Percentiles rank a stretch among this genome's conserved stretches.
Conservation (phyloP, 2,797 vertebrate genomes). For the Acanthurus tractus region DNA sequence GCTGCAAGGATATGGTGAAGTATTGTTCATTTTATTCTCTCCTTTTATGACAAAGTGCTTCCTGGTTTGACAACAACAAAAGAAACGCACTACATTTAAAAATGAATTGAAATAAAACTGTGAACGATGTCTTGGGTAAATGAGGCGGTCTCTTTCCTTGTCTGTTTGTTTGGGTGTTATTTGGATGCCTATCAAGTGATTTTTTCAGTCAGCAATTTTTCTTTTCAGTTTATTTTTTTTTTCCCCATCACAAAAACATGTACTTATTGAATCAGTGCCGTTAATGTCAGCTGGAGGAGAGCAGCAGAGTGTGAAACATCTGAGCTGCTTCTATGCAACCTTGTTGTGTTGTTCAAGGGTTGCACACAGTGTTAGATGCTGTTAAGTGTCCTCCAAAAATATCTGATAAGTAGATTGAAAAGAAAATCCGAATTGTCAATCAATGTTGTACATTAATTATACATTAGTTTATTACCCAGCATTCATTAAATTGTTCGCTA, state of each 20-base stretch:
- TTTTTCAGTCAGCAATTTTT: slow-evolving; percentile 12
- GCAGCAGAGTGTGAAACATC: slow-evolving; percentile 28
- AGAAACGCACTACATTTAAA: slow-evolving; percentile 72
- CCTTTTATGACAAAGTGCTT: slow-evolving; percentile 86
- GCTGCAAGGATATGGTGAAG: slow-evolving; percentile 87
- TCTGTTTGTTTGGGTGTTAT: slow-evolving; percentile 33
- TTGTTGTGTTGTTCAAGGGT: slow-evolving; percentile 32
- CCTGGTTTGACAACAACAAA: slow-evolving; percentile 76
- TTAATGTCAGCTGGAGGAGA: slow-evolving; percentile 28
- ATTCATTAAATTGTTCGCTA: neutral
- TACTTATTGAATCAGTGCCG: slow-evolving; percentile 30
- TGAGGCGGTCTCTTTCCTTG: slow-evolving; percentile 60
- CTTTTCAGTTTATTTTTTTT: neutral
- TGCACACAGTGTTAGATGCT: slow-evolving; percentile 7
- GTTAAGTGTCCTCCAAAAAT: neutral
- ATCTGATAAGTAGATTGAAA: neutral
- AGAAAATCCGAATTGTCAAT: neutral
- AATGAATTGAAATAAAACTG: slow-evolving; percentile 87
- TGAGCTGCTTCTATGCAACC: slow-evolving; percentile 18
- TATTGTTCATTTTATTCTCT: slow-evolving; percentile 84
- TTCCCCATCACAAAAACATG: slow-evolving; percentile 8
- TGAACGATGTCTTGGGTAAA: slow-evolving; percentile 83
- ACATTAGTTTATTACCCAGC: neutral
- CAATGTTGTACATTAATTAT: neutral
- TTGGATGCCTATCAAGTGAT: slow-evolving; percentile 3